phyloP scores from a whole-genome alignment of 2,888 invertebrate genomes.

The Heliconius charithonia region DNA sequence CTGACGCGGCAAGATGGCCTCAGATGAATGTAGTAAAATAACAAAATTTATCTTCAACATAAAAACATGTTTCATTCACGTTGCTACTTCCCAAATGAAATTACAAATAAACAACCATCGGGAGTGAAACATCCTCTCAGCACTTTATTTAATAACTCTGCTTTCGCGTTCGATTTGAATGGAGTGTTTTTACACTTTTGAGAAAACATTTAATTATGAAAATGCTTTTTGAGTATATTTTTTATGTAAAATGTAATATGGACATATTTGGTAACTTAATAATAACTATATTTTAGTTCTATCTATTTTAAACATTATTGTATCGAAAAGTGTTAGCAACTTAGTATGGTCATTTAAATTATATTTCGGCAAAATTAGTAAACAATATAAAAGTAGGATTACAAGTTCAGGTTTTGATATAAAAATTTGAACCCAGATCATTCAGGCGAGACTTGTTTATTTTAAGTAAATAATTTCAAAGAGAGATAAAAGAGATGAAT shows the following conservation, averaged over 20 bases:
- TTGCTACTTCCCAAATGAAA: conserved; percentile 24
- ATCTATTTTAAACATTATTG: no score
- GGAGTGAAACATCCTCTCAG: conserved; percentile 21
- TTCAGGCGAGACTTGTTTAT: no score
- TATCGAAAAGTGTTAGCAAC: no score
- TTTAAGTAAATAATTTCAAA: no score
- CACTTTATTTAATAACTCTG: conserved; percentile 35
- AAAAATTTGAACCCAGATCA: no score
- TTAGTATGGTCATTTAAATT: no score
- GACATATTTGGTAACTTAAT: background rate
- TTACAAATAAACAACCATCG: conserved; percentile 18
- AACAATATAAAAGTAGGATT: no score
- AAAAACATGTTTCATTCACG: conserved; percentile 17
- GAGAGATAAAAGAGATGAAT: no score
- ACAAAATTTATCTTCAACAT: conserved; percentile 13
- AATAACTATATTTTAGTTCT: no score
- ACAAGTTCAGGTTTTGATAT: no score
- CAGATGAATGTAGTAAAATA: conserved; percentile 9
- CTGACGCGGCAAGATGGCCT: no score
- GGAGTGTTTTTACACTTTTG: background rate
- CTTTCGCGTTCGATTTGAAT: conserved; percentile 7
- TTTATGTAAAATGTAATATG: background rate
- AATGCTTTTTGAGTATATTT: background rate
- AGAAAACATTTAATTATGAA: conserved; percentile 13
- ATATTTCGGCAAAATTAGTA: no score